A percentile compares a stretch with the other conserved stretches of the same genome.
Conservation (phyloP, 2,888 invertebrate genomes). For the Acanthosepion esculentum region DNA sequence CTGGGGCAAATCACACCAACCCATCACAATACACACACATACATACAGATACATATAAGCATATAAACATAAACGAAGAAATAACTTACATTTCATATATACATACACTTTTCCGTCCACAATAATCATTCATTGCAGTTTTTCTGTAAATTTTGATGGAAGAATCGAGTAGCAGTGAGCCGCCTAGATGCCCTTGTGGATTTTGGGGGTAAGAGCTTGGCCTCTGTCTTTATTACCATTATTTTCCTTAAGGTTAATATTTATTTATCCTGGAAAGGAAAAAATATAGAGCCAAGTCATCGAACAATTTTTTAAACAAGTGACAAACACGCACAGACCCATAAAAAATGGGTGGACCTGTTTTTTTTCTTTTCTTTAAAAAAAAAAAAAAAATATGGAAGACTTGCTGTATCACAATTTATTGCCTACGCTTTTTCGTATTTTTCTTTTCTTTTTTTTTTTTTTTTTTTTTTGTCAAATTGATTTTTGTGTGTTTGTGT, state of each 20-base stretch:
- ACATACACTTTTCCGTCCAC: constrained; percentile 38
- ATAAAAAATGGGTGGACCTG: not conserved
- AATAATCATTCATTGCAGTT: constrained; percentile 50
- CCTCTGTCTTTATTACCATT: not conserved
- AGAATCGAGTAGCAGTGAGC: constrained; percentile 68
- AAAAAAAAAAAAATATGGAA: not conserved
- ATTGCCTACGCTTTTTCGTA: not conserved
- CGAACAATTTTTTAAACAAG: not conserved
- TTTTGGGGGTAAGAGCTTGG: constrained; percentile 68
- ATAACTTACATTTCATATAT: constrained; percentile 24
- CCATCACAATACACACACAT: not conserved
- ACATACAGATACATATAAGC: constrained; percentile 35
- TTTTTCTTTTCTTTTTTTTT: too few relatives aligned
- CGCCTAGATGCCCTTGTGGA: constrained; percentile 68
- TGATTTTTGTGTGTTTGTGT: not conserved
- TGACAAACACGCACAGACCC: too few relatives aligned
- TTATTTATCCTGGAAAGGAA: not conserved
- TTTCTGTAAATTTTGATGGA: constrained; percentile 60
- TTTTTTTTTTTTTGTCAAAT: not conserved
- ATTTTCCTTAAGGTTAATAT: constrained; percentile 5
- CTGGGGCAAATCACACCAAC: constrained; percentile 4
- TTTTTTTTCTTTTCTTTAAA: not conserved
- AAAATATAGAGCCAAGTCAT: not conserved
- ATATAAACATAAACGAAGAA: not conserved
- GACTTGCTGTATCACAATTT: not conserved